Evolutionary conservation across 2,113 vertebrate species (phyloP).

Genomic region (Chionomys nivalis): DNA sequence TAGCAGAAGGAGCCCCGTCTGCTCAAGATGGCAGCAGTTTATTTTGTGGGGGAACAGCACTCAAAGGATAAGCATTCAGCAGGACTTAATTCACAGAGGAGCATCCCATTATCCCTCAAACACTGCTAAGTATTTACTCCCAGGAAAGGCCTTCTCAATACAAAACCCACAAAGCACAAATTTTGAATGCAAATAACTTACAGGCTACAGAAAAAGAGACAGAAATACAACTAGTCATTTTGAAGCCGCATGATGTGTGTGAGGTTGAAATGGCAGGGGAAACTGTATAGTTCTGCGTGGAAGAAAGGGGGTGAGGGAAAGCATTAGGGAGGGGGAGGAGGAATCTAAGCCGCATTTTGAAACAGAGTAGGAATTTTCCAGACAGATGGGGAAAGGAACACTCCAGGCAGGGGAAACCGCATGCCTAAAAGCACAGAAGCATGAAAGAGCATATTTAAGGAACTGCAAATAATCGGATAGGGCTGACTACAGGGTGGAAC

Average conservation of each 20-base stretch:
- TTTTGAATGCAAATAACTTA: constrained; percentile 28
- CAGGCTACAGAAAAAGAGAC: constrained; percentile 19
- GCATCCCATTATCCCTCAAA: background rate
- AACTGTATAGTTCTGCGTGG: background rate
- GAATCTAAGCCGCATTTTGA: constrained; percentile 15
- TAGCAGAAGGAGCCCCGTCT: background rate
- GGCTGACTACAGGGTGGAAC: background rate
- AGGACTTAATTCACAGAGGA: background rate
- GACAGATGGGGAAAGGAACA: constrained; percentile 56
- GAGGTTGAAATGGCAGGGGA: background rate
- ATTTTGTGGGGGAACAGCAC: background rate
- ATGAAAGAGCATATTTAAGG: constrained; percentile 67
- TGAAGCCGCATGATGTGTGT: background rate
- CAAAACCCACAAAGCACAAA: constrained; percentile 1
- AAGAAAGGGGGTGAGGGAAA: background rate
- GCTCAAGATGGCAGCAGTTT: background rate
- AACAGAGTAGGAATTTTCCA: constrained; percentile 59
- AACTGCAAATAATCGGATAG: constrained; percentile 23
- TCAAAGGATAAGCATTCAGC: background rate
- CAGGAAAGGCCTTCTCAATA: background rate
- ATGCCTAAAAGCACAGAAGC: constrained; percentile 52
- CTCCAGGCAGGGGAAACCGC: constrained; percentile 31
- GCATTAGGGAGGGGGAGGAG: background rate
- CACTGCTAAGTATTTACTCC: background rate
- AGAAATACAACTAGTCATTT: constrained; percentile 37